A percentile compares a stretch with the other conserved stretches of the same genome.
phyloP scores from a whole-genome alignment of 1,140 invertebrate species.

The Thalassaphorura encarpata region DNA sequence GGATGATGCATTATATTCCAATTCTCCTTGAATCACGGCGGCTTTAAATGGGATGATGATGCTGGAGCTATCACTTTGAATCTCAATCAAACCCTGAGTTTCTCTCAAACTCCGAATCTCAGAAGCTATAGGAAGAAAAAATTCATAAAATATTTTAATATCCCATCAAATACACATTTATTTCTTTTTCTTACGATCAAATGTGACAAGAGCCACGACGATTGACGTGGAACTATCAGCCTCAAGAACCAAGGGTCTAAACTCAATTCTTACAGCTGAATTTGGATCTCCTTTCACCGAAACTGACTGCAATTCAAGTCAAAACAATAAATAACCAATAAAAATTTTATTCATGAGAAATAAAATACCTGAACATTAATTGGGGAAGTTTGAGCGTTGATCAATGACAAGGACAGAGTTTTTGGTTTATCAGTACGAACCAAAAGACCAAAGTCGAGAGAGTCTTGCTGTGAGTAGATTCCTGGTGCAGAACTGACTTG shows the following conservation, averaged over 20 bases:
- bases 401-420: conserved; percentile 52
- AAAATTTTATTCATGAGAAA: conserved; percentile 25
- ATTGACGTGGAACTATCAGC: conserved; percentile 42
- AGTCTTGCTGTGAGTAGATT: conserved; percentile 62
- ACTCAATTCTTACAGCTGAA: conserved; percentile 43
- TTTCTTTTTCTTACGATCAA: conserved; percentile 47
- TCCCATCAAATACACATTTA: too few relatives aligned
- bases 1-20: conserved; percentile 34
- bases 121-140: conserved; percentile 26
- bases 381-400: conserved; percentile 60
- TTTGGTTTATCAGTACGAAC: conserved; percentile 56
- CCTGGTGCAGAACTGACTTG: conserved; percentile 64
- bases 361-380: conserved; percentile 54
- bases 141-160: background rate
- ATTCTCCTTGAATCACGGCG: conserved; percentile 40
- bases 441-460: conserved; percentile 73
- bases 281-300: conserved; percentile 38
- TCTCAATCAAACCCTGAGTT: conserved; percentile 43
- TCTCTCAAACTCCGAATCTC: conserved; percentile 37
- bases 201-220: conserved; percentile 45
- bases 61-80: conserved; percentile 44
- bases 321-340: conserved; percentile 5
- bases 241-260: conserved; percentile 44
- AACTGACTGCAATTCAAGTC: conserved; percentile 37
- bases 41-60: conserved; percentile 35